Conservation (phyloP, 2,797 vertebrate species). For the Rhyacichthys aspro region DNA sequence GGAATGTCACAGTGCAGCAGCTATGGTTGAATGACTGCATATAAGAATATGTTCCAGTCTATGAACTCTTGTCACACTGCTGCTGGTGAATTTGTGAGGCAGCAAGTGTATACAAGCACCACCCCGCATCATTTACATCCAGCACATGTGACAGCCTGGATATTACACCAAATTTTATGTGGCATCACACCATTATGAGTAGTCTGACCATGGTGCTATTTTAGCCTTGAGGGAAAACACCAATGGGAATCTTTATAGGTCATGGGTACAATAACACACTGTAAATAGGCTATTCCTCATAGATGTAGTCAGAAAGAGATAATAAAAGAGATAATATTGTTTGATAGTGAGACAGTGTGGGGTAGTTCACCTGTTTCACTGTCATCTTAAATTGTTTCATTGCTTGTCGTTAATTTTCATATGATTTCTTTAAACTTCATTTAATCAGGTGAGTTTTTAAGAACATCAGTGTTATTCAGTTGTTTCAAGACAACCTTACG, state of each 20-base stretch:
- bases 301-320: constrained; percentile 13
- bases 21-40: constrained; percentile 44
- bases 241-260: constrained; percentile 4
- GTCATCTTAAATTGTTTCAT: too few relatives aligned
- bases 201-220: constrained; percentile 1
- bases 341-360: not conserved
- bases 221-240: constrained; percentile 17
- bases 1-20: constrained; percentile 46
- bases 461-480: too few relatives aligned
- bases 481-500: too few relatives aligned
- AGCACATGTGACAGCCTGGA: constrained; percentile 11
- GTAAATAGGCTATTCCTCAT: constrained; percentile 22
- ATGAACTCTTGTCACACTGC: constrained; percentile 37
- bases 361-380: too few relatives aligned
- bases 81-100: constrained; percentile 23
- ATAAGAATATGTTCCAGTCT: constrained; percentile 49
- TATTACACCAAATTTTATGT: constrained; percentile 26
- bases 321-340: constrained; percentile 10
- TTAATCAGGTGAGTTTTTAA: too few relatives aligned
- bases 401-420: too few relatives aligned
- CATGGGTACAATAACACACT: not conserved
- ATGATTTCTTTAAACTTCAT: too few relatives aligned
- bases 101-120: constrained; percentile 19
- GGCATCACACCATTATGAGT: constrained; percentile 30
- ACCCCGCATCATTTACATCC: constrained; percentile 23